A percentile compares a stretch with the other conserved stretches of the same genome.
Evolutionary conservation across 2,888 invertebrate genomes (phyloP).

Genomic region (Keiferia lycopersicella): DNA sequence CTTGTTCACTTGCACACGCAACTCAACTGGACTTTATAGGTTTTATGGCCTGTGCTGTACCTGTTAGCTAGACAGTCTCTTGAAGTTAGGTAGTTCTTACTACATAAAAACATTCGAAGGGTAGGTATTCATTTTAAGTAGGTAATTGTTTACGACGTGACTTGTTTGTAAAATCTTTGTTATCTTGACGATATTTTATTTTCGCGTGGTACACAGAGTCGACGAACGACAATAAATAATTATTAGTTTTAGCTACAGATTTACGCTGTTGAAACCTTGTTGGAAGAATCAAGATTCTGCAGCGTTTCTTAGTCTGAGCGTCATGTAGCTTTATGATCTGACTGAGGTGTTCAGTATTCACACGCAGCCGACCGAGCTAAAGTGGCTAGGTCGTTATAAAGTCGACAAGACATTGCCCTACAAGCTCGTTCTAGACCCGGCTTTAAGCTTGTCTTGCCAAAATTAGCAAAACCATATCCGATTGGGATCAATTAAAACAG

Average conservation of each 20-base stretch:
- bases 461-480: conserved; percentile 21
- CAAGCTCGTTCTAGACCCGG: conserved; percentile 17
- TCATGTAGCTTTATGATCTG: not conserved
- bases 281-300: not conserved
- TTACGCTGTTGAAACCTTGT: not conserved
- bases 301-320: not conserved
- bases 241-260: too few relatives aligned
- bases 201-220: too few relatives aligned
- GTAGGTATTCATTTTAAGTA: too few relatives aligned
- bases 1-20: conserved; percentile 1
- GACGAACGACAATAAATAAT: too few relatives aligned
- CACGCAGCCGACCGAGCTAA: not conserved
- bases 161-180: too few relatives aligned
- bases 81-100: not conserved
- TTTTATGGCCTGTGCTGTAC: not conserved
- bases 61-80: too few relatives aligned
- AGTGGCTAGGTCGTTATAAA: conserved; percentile 10
- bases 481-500: conserved; percentile 34
- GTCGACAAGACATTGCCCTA: conserved; percentile 13
- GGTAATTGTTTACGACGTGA: not conserved
- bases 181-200: too few relatives aligned
- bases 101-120: too few relatives aligned
- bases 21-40: conserved; percentile 10
- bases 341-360: not conserved
- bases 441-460: conserved; percentile 17